These are phyloP conservation scores for Gephyroberyx darwinii DNA, from an alignment of 2,797 vertebrate species.

Conservation along the genomic window DNA sequence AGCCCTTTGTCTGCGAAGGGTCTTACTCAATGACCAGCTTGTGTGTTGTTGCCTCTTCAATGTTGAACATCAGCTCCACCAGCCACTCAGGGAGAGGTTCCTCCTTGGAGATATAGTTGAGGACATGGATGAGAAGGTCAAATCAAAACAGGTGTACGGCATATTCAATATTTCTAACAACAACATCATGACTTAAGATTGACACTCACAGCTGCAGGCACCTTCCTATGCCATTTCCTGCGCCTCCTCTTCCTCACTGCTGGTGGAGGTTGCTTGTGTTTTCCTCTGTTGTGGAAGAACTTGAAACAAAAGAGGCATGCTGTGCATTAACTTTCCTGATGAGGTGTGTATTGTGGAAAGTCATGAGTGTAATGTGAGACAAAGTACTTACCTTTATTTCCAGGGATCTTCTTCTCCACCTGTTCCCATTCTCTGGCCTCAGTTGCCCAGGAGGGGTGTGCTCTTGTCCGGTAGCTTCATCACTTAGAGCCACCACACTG, in stretches of 20 bases:
- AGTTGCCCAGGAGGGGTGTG: neutral
- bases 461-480: neutral
- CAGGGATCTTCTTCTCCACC: neutral
- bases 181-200: neutral
- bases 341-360: neutral
- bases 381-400: constrained; percentile 34
- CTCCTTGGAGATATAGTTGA: constrained; percentile 29
- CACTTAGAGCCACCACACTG: neutral
- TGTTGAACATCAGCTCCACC: constrained; percentile 80
- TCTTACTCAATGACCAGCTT: constrained; percentile 77
- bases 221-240: neutral
- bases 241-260: constrained; percentile 2
- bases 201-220: neutral
- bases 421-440: neutral
- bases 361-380: neutral
- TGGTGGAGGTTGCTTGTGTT: neutral
- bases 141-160: neutral
- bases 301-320: constrained; percentile 1
- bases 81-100: constrained; percentile 76
- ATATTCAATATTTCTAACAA: neutral
- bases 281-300: constrained; percentile 10
- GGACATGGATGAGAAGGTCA: neutral
- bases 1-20: neutral
- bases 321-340: neutral
- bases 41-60: constrained; percentile 84